Conservation (phyloP, 2,113 vertebrate genomes). For the Tragelaphus strepsiceros region DNA sequence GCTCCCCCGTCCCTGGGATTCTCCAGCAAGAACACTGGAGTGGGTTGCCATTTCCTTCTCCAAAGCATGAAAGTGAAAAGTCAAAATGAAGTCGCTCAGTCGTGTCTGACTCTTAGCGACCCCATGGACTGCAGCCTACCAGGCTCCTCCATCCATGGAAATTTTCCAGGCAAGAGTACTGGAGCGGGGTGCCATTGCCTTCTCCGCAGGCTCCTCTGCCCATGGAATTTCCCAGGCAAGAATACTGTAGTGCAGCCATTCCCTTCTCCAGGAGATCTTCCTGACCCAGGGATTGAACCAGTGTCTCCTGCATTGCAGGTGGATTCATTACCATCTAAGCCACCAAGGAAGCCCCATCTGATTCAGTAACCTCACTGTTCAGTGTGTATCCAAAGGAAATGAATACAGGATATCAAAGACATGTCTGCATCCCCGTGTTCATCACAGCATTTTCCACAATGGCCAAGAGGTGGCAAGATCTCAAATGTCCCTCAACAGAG, state of each 20-base stretch:
- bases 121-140: too few species aligned
- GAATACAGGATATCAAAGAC: not conserved
- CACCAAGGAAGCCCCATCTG: not conserved
- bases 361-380: not conserved
- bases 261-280: not conserved
- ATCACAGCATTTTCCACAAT: rapidly evolving
- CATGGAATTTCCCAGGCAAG: not conserved
- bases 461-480: rapidly evolving
- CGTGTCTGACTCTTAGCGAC: too few species aligned
- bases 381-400: rapidly evolving
- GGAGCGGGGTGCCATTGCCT: too few species aligned
- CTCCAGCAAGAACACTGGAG: too few species aligned
- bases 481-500: rapidly evolving
- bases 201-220: not conserved
- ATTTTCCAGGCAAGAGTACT: too few species aligned
- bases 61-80: too few species aligned
- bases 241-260: not conserved
- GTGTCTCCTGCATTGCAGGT: not conserved
- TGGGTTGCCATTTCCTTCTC: too few species aligned
- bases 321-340: not conserved
- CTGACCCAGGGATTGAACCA: not conserved
- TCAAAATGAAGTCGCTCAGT: too few species aligned
- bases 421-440: rapidly evolving
- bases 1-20: too few species aligned
- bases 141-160: too few species aligned